A percentile compares a stretch with the other conserved stretches of the same genome.
These are phyloP conservation scores for Leuctra nigra DNA, from an alignment of 2,888 invertebrate genomes.

Conservation along the genomic window DNA sequence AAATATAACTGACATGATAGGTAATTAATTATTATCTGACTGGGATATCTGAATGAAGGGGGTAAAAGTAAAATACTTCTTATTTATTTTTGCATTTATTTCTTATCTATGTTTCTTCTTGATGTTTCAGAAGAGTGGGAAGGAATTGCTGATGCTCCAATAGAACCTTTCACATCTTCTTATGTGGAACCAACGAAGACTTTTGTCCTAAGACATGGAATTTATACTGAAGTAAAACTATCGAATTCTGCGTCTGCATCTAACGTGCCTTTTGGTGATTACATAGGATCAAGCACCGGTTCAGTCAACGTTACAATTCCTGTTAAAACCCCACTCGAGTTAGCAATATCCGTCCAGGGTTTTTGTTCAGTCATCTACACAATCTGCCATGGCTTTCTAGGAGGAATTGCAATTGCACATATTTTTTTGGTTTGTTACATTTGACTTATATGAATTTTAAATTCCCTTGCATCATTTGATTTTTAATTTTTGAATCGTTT, in stretches of 20 bases:
- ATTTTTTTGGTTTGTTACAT: slow-evolving; percentile 36
- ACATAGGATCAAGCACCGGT: not conserved
- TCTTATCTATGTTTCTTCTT: not conserved
- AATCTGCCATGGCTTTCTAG: slow-evolving; percentile 38
- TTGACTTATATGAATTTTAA: no score
- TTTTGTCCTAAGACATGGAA: not conserved
- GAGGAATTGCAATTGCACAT: slow-evolving; percentile 39
- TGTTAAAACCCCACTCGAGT: slow-evolving; percentile 29
- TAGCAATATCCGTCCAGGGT: slow-evolving; percentile 37
- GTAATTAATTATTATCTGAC: no score
- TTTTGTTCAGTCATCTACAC: slow-evolving; percentile 35
- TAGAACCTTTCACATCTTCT: not conserved
- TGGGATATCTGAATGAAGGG: no score
- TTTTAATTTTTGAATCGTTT: not conserved
- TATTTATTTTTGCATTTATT: not conserved
- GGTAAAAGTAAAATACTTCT: no score
- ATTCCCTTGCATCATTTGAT: not conserved
- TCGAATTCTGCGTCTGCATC: no score
- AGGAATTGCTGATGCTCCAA: not conserved
- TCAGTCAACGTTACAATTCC: not conserved
- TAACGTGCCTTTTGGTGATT: not conserved
- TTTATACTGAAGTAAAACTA: not conserved
- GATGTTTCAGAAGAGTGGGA: slow-evolving; percentile 4
- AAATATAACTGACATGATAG: no score
- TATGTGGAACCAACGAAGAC: not conserved